phyloP scores from a whole-genome alignment of 2,113 vertebrate species.

The Alexandromys fortis region DNA sequence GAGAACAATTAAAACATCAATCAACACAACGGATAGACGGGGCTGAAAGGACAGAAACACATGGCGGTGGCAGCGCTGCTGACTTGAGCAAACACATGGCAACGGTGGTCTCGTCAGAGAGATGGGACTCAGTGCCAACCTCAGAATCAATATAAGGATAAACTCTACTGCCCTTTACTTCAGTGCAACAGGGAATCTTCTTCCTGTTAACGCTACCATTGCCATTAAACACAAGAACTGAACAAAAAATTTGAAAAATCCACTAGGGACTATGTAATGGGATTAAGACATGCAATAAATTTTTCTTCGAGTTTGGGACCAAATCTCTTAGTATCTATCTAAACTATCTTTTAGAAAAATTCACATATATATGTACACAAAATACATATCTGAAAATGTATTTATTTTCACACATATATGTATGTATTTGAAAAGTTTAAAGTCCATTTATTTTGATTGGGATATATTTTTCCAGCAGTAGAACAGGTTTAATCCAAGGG shows the following conservation, averaged over 20 bases:
- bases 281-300: background rate
- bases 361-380: background rate
- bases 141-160: background rate
- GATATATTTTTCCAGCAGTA: too few species aligned
- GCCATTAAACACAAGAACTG: conserved; percentile 29
- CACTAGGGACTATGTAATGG: background rate
- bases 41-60: background rate
- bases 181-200: background rate
- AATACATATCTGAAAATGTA: background rate
- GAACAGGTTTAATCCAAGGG: too few species aligned
- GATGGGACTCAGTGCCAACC: background rate
- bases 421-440: background rate
- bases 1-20: conserved; percentile 50
- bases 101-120: background rate
- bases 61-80: background rate
- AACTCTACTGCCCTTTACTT: background rate
- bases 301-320: background rate
- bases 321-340: background rate
- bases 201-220: background rate
- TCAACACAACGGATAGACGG: conserved; percentile 29
- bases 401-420: background rate
- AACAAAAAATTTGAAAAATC: background rate
- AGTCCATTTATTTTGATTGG: background rate
- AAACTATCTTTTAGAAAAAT: conserved; percentile 9
- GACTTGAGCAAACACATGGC: background rate